Evolutionary conservation across 2,113 vertebrate species (phyloP).

Genomic region (Lamprotornis superbus): DNA sequence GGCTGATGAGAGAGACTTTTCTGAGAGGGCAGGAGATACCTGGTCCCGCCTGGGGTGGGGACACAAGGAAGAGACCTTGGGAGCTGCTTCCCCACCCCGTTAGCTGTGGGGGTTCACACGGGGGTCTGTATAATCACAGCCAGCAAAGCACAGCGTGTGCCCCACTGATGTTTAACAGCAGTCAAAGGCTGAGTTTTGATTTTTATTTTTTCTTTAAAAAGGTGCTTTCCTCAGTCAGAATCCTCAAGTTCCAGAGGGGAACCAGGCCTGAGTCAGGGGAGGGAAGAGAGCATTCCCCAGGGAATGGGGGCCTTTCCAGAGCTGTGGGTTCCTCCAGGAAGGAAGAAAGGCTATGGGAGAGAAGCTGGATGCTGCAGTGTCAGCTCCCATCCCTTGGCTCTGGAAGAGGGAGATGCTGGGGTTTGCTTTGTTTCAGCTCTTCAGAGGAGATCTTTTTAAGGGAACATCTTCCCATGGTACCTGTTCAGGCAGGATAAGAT

Average conservation of each 20-base stretch:
- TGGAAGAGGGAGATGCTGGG: neutral
- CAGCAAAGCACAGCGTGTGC: neutral
- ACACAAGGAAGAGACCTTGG: neutral
- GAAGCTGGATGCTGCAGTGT: neutral
- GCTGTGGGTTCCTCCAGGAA: neutral
- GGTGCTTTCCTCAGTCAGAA: neutral
- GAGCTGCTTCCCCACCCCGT: neutral
- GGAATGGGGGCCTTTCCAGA: accelerated
- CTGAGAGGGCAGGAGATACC: neutral
- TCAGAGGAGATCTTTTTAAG: neutral
- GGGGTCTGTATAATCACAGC: neutral
- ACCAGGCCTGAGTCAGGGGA: neutral
- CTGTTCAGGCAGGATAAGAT: neutral
- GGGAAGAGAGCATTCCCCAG: neutral
- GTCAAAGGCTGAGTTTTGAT: neutral
- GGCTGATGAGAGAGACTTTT: neutral
- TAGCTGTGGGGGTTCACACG: accelerated
- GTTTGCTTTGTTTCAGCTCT: neutral
- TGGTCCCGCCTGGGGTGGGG: neutral
- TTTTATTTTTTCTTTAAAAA: neutral
- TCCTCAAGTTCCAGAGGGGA: neutral
- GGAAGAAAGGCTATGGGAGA: neutral
- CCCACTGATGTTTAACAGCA: neutral
- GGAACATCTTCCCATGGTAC: neutral
- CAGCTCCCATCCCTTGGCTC: neutral